phyloP scores from a whole-genome alignment of 2,113 vertebrate species.

The Nematolebias whitei region DNA sequence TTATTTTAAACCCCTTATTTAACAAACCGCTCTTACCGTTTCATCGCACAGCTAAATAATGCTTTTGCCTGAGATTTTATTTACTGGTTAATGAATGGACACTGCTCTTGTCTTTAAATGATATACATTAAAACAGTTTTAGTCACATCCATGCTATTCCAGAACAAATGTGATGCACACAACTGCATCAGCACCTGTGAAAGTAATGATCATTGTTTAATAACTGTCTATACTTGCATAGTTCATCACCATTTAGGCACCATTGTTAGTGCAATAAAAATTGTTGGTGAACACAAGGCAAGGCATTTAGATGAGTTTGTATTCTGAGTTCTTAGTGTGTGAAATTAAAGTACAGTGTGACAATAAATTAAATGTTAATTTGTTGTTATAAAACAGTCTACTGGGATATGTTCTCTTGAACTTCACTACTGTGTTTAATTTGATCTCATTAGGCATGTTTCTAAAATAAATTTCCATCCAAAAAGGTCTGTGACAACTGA shows the following conservation, averaged over 20 bases:
- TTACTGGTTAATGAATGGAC: slow-evolving; percentile 65
- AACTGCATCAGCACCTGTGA: slow-evolving; percentile 46
- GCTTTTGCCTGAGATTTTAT: slow-evolving; percentile 60
- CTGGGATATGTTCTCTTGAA: slow-evolving; percentile 10
- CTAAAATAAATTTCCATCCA: slow-evolving; percentile 24
- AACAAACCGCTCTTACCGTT: slow-evolving; percentile 57
- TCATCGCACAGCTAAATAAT: slow-evolving; percentile 66
- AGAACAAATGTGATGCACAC: slow-evolving; percentile 26
- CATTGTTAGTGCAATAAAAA: slow-evolving; percentile 31
- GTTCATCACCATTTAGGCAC: slow-evolving; percentile 49
- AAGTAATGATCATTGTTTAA: slow-evolving; percentile 32
- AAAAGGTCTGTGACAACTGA: not conserved
- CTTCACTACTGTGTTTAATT: slow-evolving; percentile 17
- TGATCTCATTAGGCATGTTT: slow-evolving; percentile 36
- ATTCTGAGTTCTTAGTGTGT: slow-evolving; percentile 17
- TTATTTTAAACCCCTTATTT: slow-evolving; percentile 58
- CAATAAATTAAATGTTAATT: slow-evolving; percentile 46
- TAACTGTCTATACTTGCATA: slow-evolving; percentile 18
- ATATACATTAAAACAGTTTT: slow-evolving; percentile 38
- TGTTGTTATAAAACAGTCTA: slow-evolving; percentile 17
- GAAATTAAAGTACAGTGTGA: slow-evolving; percentile 41
- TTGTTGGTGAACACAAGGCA: slow-evolving; percentile 28
- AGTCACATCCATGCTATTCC: slow-evolving; percentile 34
- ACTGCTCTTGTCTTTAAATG: slow-evolving; percentile 29
- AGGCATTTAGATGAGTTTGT: slow-evolving; percentile 23